Percentiles rank a stretch among this genome's conserved stretches.
phyloP scores from a whole-genome alignment of 1,140 invertebrate genomes.

The Aphis gossypii region DNA sequence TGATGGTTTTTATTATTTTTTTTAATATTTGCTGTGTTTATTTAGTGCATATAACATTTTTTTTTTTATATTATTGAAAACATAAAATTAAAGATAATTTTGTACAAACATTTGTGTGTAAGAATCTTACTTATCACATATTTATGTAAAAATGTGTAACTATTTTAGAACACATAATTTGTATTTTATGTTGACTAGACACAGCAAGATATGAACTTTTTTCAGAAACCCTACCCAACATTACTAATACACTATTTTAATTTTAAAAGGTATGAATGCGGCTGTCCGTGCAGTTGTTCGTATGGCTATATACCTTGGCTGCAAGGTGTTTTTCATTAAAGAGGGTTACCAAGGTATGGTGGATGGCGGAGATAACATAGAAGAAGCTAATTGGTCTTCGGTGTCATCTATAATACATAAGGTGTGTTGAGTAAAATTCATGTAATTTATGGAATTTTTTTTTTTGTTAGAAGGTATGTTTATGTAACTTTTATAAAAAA shows the following conservation, averaged over 20 bases:
- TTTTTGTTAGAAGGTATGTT: background rate
- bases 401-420: conserved; percentile 98
- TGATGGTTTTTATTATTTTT: background rate
- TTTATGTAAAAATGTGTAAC: background rate
- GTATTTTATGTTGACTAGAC: background rate
- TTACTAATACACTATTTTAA: background rate
- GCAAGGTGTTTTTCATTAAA: conserved; percentile 95
- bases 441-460: background rate
- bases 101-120: background rate
- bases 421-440: conserved; percentile 65
- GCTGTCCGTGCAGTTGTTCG: conserved; percentile 96
- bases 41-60: no score
- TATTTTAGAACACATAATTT: background rate
- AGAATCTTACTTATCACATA: background rate
- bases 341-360: conserved; percentile 99
- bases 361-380: conserved; percentile 94
- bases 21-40: no score
- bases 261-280: conserved; percentile 92
- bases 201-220: background rate
- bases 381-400: conserved; percentile 96
- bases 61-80: no score
- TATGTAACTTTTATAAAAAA: background rate
- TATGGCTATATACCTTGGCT: conserved; percentile 96
- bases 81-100: background rate
- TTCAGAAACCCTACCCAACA: background rate